Percentiles rank a stretch among this genome's conserved stretches.
phyloP scores from a whole-genome alignment of 2,888 invertebrate genomes.

The Drosophila atroscutellata region DNA sequence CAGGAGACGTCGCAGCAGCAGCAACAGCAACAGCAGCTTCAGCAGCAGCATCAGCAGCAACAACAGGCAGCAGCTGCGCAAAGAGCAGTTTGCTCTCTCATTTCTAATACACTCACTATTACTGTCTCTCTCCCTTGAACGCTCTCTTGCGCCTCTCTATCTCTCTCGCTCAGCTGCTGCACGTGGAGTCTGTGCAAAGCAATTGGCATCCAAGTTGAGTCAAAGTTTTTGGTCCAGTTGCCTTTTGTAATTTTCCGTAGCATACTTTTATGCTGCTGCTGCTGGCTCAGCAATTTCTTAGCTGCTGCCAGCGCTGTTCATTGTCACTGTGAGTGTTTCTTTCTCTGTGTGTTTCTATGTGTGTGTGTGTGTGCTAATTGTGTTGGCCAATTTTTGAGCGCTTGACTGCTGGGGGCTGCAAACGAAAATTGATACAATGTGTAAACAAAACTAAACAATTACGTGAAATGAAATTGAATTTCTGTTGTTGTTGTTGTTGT shows the following conservation, averaged over 20 bases:
- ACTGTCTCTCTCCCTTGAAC: not conserved
- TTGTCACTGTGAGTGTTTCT: slow-evolving; percentile 15
- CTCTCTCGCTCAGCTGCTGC: slow-evolving; percentile 15
- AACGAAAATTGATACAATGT: slow-evolving; percentile 64
- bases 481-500: slow-evolving; percentile 8
- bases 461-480: slow-evolving; percentile 62
- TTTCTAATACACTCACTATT: slow-evolving; percentile 8
- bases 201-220: slow-evolving; percentile 54
- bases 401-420: slow-evolving; percentile 31
- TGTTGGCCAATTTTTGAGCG: slow-evolving; percentile 57
- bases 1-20: slow-evolving; percentile 45
- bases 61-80: slow-evolving; percentile 58
- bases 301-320: slow-evolving; percentile 42
- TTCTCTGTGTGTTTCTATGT: slow-evolving; percentile 7
- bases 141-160: not conserved
- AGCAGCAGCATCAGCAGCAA: slow-evolving; percentile 40
- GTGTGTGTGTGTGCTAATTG: slow-evolving; percentile 48
- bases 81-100: slow-evolving; percentile 37
- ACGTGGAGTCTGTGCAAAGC: slow-evolving; percentile 64
- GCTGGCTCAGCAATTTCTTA: slow-evolving; percentile 70
- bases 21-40: slow-evolving; percentile 34
- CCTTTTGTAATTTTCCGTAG: slow-evolving; percentile 66
- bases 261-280: slow-evolving; percentile 69
- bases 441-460: slow-evolving; percentile 68
- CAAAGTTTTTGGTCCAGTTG: slow-evolving; percentile 64